Base-by-base conservation (phyloP, 2,113 vertebrate species). In the Embiotoca jacksoni region DNA sequence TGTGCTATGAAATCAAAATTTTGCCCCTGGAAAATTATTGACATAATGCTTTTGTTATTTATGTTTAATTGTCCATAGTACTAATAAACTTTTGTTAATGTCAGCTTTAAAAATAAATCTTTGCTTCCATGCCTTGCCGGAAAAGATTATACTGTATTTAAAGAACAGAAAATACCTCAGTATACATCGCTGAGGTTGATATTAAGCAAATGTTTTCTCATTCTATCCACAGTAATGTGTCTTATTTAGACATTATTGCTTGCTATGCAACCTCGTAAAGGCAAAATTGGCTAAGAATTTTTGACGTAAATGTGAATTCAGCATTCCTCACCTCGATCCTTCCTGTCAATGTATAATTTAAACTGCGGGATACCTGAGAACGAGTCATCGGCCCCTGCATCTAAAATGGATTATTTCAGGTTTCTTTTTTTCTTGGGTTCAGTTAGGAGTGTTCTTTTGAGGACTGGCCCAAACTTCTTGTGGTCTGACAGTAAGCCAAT, bases 401-500 rank as follows among this genome's bases (percentile, higher is more conserved):
- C 75, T 76, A 59, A 56, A 70, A 78, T 80, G 32, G 55, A 84
- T 86, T 81, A 78, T 71, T 86, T 82, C 76, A 86, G 72, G 78
- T 86, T 78, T 80, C 67, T 76, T 59, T 79, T 68, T 47, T 64
- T 63, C 71, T 80, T 68, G 60, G 52, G 54, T 71, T 86, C 78
- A 60, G 63, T 75, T 23, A 16, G 36, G 33, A 75, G 77, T 72
- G 80, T 88, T 30, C 82, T 85, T 83, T 86, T 69, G 63, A 76
- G 83, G 82, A 58, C 31, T 5, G 72, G 75, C 56, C 71, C 78
- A 6, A 72, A 82, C 75, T 69, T 61, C 81, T 35, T 85, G 87
- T 80, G 87, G 87, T 39, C 64, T 76, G 82, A 82, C 84, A 47
- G 46, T 3, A 2, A 37, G 68, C 78, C 89, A 80, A 8, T 6